Conservation (phyloP, 92 coral and sea anemone genomes). For the Chrysogorgia sp. region DNA sequence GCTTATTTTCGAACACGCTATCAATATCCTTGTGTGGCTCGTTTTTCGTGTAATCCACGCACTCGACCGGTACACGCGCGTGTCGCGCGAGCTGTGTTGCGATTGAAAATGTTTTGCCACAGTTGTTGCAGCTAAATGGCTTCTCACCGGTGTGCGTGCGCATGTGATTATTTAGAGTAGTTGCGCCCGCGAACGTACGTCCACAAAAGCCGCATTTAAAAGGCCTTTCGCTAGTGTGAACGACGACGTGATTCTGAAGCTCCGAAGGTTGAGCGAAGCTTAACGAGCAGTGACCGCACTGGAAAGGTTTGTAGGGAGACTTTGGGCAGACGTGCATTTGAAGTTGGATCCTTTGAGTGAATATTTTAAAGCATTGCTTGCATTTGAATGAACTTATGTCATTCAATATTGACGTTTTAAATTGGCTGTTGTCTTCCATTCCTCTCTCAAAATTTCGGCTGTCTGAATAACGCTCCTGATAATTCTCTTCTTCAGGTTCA, state of each 20-base stretch:
- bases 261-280: constrained; percentile 82
- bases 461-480: not conserved
- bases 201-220: constrained; percentile 97
- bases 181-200: constrained; percentile 94
- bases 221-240: constrained; percentile 88
- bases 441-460: not conserved
- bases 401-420: constrained; percentile 21
- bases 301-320: constrained; percentile 85
- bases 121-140: constrained; percentile 80
- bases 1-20: not conserved
- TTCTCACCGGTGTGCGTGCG: constrained; percentile 92
- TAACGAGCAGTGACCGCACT: constrained; percentile 90
- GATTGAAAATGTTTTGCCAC: constrained; percentile 83
- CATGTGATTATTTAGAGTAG: constrained; percentile 95
- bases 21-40: not conserved
- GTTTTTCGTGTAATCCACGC: constrained; percentile 29
- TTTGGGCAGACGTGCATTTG: constrained; percentile 91
- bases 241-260: constrained; percentile 88
- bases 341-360: constrained; percentile 86
- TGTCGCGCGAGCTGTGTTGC: constrained; percentile 96
- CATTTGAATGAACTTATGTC: constrained; percentile 86
- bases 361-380: constrained; percentile 85
- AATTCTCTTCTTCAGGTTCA: not conserved
- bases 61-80: constrained; percentile 85
- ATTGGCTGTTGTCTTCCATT: not conserved